Evolutionary conservation across 2,888 invertebrate species (phyloP).

Genomic region (Osmoderma eremita): DNA sequence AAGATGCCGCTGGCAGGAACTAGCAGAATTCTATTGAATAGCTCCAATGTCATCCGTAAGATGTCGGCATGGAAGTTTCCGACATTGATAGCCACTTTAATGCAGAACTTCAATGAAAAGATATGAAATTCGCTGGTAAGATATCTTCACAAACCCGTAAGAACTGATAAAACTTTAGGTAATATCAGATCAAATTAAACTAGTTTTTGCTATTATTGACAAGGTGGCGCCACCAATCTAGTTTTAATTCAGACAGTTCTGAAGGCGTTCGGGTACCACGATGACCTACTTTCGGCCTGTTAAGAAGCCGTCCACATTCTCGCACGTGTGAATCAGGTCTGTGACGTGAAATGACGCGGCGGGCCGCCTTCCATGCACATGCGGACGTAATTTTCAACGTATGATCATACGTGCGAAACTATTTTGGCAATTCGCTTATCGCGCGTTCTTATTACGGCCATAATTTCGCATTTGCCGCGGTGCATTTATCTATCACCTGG

Average conservation of each 20-base stretch:
- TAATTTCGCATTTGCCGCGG: slow-evolving; percentile 26
- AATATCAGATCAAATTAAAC: too few relatives aligned
- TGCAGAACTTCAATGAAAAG: too few relatives aligned
- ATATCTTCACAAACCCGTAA: too few relatives aligned
- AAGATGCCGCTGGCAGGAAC: too few relatives aligned
- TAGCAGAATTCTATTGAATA: too few relatives aligned
- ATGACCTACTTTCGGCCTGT: slow-evolving; percentile 59
- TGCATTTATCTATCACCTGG: neutral
- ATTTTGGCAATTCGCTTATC: slow-evolving; percentile 38
- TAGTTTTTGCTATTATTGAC: neutral
- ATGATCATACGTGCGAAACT: slow-evolving; percentile 40
- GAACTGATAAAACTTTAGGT: too few relatives aligned
- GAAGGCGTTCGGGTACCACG: too few relatives aligned
- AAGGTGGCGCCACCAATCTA: slow-evolving; percentile 9
- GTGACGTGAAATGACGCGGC: slow-evolving; percentile 61
- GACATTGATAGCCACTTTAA: too few relatives aligned
- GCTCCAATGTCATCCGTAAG: too few relatives aligned
- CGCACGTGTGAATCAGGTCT: slow-evolving; percentile 64
- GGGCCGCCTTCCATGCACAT: slow-evolving; percentile 49
- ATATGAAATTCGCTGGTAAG: too few relatives aligned
- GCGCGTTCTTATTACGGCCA: neutral
- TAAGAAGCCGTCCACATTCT: slow-evolving; percentile 61
- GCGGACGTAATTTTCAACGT: neutral
- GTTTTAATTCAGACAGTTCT: too few relatives aligned
- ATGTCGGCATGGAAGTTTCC: too few relatives aligned